Conservation (phyloP, 2,113 vertebrate species). For the Ranitomeya imitator region DNA sequence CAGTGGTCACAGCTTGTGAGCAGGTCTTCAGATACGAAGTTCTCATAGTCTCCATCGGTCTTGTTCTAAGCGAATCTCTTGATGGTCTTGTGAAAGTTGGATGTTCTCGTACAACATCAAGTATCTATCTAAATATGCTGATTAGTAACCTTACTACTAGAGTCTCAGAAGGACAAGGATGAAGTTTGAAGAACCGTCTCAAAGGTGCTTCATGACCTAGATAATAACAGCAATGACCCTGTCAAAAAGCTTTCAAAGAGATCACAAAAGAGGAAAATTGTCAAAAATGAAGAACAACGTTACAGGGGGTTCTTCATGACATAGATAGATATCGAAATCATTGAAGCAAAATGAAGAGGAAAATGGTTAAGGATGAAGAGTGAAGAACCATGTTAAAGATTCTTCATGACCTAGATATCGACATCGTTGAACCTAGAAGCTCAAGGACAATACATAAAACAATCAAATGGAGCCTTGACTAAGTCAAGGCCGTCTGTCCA, state of each 20-base stretch:
- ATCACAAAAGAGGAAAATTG: too few relatives aligned
- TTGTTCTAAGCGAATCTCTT: background rate
- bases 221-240: too few relatives aligned
- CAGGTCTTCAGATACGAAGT: background rate
- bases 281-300: too few relatives aligned
- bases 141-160: background rate
- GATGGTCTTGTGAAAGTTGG: background rate
- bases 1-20: background rate
- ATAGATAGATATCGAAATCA: too few relatives aligned
- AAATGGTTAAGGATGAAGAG: background rate
- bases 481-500: background rate
- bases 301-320: too few relatives aligned
- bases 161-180: background rate
- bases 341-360: too few relatives aligned
- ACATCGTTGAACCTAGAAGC: background rate
- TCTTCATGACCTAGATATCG: background rate
- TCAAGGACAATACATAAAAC: background rate
- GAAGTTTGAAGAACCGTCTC: background rate
- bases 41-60: background rate
- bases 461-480: background rate
- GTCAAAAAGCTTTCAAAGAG: too few relatives aligned
- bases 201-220: background rate
- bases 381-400: background rate
- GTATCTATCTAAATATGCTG: too few relatives aligned
- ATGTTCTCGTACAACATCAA: background rate